These are phyloP conservation scores for Crotalus adamanteus DNA, from an alignment of 2,797 vertebrate species.

Conservation along the genomic window DNA sequence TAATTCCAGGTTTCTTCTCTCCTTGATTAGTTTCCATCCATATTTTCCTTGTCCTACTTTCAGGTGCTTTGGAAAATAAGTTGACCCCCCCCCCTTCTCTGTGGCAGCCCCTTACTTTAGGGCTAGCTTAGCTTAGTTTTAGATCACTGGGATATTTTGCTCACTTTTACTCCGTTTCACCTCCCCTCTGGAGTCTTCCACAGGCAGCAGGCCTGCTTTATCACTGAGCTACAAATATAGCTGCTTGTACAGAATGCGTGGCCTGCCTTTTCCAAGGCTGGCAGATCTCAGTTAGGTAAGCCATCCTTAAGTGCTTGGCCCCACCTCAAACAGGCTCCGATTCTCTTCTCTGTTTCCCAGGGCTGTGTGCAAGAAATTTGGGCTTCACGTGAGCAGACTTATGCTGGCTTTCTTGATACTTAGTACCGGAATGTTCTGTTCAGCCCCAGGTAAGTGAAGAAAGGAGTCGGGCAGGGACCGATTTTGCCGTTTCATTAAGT, in stretches of 20 bases:
- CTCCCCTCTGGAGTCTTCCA: not conserved
- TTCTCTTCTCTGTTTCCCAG: constrained; percentile 66
- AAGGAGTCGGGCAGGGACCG: fast-evolving
- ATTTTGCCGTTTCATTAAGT: not conserved
- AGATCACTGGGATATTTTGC: not conserved
- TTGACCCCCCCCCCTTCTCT: too few relatives aligned
- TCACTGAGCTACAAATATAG: not conserved
- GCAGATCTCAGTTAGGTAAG: fast-evolving
- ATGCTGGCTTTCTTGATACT: constrained; percentile 95
- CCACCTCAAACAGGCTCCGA: not conserved
- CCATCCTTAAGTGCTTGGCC: too few relatives aligned
- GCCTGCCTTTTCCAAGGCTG: not conserved
- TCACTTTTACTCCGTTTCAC: not conserved
- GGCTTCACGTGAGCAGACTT: constrained; percentile 91
- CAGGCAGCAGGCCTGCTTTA: not conserved
- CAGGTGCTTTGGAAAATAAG: too few relatives aligned
- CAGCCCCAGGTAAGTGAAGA: constrained; percentile 84
- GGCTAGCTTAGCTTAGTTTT: not conserved
- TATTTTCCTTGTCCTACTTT: too few relatives aligned
- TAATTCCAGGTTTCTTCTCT: too few relatives aligned
- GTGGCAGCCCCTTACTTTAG: too few relatives aligned
- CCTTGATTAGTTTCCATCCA: too few relatives aligned
- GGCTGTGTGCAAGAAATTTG: constrained; percentile 98
- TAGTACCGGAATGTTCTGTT: constrained; percentile 97
- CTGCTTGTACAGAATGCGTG: not conserved